A percentile compares a stretch with the other conserved stretches of the same genome.
Conservation (phyloP, 1,140 invertebrate genomes). For the Bombus pyrosoma region DNA sequence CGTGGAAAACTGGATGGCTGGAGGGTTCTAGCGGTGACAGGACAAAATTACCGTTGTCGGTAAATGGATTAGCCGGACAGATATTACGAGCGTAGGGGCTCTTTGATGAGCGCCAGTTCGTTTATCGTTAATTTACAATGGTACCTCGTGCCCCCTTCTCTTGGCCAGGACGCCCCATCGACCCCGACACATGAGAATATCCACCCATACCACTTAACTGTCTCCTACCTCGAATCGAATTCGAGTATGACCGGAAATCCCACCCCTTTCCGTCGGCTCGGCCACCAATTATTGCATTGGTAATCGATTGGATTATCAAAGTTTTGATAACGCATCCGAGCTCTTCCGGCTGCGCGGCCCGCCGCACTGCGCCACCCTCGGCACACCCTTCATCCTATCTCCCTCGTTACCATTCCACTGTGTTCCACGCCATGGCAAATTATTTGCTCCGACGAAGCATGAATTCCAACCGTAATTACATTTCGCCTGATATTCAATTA, state of each 20-base stretch:
- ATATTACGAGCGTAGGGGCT: constrained; percentile 68
- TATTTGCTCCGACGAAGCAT: constrained; percentile 82
- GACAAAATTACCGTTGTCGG: constrained; percentile 70
- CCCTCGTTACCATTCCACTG: constrained; percentile 78
- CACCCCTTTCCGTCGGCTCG: constrained; percentile 51
- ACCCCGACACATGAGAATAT: constrained; percentile 52
- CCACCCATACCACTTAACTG: constrained; percentile 61
- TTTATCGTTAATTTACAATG: constrained; percentile 74
- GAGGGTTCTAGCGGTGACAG: constrained; percentile 54
- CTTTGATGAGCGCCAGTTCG: constrained; percentile 73
- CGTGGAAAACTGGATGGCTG: constrained; percentile 48
- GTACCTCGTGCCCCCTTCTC: constrained; percentile 40
- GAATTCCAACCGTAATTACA: constrained; percentile 83
- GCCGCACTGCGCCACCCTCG: constrained; percentile 50
- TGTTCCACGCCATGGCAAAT: constrained; percentile 80
- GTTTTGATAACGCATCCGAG: constrained; percentile 76
- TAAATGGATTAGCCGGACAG: constrained; percentile 71
- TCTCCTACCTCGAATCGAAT: constrained; percentile 52
- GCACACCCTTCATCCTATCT: constrained; percentile 62
- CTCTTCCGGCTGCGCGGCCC: constrained; percentile 65
- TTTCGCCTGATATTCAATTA: constrained; percentile 83
- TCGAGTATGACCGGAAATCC: constrained; percentile 65
- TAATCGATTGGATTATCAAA: constrained; percentile 77
- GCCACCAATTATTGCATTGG: constrained; percentile 74
- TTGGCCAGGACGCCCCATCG: neutral